phyloP scores from a whole-genome alignment of 2,888 invertebrate species.

The Hirtodrosophila histrioides region DNA sequence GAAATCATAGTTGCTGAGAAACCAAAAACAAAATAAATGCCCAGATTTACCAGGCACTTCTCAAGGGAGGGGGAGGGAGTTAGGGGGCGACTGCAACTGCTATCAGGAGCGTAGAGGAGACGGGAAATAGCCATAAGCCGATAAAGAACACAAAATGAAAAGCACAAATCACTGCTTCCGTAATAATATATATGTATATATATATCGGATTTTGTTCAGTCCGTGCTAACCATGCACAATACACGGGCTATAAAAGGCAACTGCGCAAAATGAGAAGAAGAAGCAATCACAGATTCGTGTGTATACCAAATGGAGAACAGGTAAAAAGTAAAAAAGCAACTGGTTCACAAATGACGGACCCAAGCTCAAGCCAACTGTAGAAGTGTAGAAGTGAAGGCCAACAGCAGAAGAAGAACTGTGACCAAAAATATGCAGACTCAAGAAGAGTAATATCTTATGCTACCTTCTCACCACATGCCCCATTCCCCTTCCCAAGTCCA shows the following conservation, averaged over 20 bases:
- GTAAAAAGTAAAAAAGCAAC: conserved; percentile 62
- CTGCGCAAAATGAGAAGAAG: conserved; percentile 34
- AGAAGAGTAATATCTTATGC: conserved; percentile 41
- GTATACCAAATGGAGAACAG: conserved; percentile 53
- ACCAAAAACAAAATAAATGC: background rate
- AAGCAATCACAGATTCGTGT: conserved; percentile 34
- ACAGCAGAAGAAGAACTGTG: conserved; percentile 46
- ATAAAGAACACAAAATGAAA: conserved; percentile 37
- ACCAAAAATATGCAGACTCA: conserved; percentile 67
- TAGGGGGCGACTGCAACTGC: conserved; percentile 2
- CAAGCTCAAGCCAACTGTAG: conserved; percentile 54
- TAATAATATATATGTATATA: conserved; percentile 36
- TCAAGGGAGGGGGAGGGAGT: too few species aligned
- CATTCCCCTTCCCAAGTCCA: background rate
- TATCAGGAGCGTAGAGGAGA: conserved; percentile 4
- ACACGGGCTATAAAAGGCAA: conserved; percentile 32
- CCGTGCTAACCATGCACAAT: conserved; percentile 21
- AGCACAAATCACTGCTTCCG: conserved; percentile 64
- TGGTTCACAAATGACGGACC: conserved; percentile 50
- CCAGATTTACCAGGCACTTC: background rate
- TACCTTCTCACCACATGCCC: background rate
- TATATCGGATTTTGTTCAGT: conserved; percentile 25
- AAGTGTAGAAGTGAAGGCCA: conserved; percentile 55
- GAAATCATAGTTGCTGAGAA: background rate
- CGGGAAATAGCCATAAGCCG: conserved; percentile 2